Conservation (phyloP, 1,140 invertebrate species). For the Lethrus apterus region DNA sequence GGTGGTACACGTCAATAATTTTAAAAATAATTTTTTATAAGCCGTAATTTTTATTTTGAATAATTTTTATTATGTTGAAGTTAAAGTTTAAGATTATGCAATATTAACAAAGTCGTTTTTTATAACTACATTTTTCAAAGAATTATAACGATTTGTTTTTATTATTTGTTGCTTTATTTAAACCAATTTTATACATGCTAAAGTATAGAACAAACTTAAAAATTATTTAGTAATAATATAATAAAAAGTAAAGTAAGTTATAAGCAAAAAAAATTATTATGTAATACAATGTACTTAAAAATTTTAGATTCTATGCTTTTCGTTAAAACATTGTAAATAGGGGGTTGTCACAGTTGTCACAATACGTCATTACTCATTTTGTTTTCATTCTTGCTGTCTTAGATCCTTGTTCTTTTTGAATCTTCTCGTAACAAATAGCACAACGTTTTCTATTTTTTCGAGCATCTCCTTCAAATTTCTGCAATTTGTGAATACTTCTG, state of each 20-base stretch:
- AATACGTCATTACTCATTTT: constrained; percentile 1
- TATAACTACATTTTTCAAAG: not conserved
- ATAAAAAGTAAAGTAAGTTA: too few species aligned
- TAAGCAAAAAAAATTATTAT: too few species aligned
- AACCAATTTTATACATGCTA: too few species aligned
- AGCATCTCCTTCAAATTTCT: not conserved
- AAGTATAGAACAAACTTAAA: too few species aligned
- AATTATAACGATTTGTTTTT: constrained; percentile 1
- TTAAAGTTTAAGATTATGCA: not conserved
- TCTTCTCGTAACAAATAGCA: not conserved
- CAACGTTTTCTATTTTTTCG: not conserved
- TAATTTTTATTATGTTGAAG: not conserved
- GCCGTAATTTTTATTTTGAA: not conserved
- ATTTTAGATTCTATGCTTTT: too few species aligned
- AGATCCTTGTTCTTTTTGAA: not conserved
- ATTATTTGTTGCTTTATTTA: too few species aligned
- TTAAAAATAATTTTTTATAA: not conserved
- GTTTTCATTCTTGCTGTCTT: not conserved
- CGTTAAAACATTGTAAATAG: not conserved
- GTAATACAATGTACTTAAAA: too few species aligned
- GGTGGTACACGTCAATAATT: not conserved
- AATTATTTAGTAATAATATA: too few species aligned
- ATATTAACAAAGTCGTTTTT: not conserved
- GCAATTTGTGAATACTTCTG: constrained; percentile 2
- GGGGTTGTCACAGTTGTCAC: constrained; percentile 5